Percentiles rank a stretch among this genome's conserved stretches.
phyloP scores from a whole-genome alignment of 2,888 invertebrate species.

The Sympetrum striolatum region DNA sequence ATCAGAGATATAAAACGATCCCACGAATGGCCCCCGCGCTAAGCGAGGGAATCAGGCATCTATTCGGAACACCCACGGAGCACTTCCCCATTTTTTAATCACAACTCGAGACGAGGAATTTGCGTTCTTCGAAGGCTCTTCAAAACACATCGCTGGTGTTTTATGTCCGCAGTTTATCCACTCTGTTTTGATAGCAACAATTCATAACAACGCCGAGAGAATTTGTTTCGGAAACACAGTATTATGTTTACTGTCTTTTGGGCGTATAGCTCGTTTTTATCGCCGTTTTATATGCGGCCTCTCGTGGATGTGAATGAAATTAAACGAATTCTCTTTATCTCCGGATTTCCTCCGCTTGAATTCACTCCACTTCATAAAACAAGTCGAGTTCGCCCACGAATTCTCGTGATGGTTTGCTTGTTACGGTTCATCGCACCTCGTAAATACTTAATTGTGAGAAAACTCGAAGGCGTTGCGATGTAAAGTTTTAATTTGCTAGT shows the following conservation, averaged over 20 bases:
- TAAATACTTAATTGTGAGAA: background rate
- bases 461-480: too few species aligned
- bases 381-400: background rate
- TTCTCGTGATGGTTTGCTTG: background rate
- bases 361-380: background rate
- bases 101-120: background rate
- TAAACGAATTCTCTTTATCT: background rate
- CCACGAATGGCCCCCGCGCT: background rate
- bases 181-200: background rate
- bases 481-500: too few species aligned
- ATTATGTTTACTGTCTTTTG: background rate
- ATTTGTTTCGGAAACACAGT: background rate
- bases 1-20: background rate
- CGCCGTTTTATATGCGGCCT: background rate
- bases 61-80: background rate
- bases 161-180: background rate
- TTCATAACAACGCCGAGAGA: background rate
- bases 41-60: background rate
- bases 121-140: background rate
- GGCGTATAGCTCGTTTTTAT: background rate
- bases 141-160: background rate
- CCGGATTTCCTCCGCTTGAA: background rate
- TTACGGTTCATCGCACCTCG: background rate
- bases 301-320: background rate
- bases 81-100: background rate